Evolutionary conservation across 1,140 invertebrate species (phyloP).

Genomic region (Pararge aegeria): DNA sequence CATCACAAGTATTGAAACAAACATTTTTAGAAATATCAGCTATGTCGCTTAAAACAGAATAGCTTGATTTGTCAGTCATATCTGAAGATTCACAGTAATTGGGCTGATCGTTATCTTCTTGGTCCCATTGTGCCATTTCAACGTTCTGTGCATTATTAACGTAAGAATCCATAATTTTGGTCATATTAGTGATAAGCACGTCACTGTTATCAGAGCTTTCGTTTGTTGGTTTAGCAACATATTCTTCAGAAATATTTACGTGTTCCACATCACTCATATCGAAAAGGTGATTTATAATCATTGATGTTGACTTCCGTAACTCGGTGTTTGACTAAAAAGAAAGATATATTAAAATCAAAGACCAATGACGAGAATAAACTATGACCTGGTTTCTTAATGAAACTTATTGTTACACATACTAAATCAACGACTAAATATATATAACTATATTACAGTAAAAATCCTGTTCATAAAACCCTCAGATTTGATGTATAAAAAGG

Average conservation of each 20-base stretch:
- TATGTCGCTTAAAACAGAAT: constrained; percentile 50
- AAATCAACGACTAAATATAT: too few relatives aligned
- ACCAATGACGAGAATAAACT: too few relatives aligned
- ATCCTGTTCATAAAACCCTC: too few relatives aligned
- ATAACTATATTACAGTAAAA: too few relatives aligned
- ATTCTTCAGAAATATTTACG: constrained; percentile 28
- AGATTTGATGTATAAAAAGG: too few relatives aligned
- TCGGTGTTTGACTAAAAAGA: constrained; percentile 13
- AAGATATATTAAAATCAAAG: constrained; percentile 2
- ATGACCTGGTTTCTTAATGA: too few relatives aligned
- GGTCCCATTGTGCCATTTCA: constrained; percentile 27
- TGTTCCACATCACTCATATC: constrained; percentile 61
- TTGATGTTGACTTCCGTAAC: constrained; percentile 48
- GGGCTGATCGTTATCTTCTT: background rate
- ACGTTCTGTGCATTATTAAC: constrained; percentile 37
- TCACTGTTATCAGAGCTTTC: constrained; percentile 25
- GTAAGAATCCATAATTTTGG: constrained; percentile 46
- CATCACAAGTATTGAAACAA: constrained; percentile 33
- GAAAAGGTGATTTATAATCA: constrained; percentile 58
- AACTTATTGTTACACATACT: too few relatives aligned
- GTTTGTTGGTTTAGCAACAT: constrained; percentile 21
- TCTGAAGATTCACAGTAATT: background rate
- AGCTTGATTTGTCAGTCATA: constrained; percentile 36
- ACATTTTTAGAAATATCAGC: constrained; percentile 31
- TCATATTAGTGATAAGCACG: constrained; percentile 29